These are phyloP conservation scores for Cyphomyrus discorhynchus DNA, from an alignment of 2,113 vertebrate species.

Conservation along the genomic window DNA sequence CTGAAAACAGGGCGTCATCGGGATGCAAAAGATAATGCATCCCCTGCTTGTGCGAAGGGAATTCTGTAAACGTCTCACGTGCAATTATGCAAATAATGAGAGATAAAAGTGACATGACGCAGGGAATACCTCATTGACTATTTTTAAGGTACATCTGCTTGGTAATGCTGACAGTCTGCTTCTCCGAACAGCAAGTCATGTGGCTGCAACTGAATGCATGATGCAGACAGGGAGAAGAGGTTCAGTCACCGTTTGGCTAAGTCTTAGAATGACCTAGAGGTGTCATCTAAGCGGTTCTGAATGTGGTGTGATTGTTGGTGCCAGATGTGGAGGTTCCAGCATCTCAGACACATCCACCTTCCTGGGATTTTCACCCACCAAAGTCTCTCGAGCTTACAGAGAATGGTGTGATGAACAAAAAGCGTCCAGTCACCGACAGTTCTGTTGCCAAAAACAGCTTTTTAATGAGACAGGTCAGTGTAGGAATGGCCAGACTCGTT, in stretches of 20 bases:
- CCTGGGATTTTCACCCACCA: background rate
- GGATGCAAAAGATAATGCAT: background rate
- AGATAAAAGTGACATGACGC: background rate
- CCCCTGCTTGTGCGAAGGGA: background rate
- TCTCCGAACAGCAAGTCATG: background rate
- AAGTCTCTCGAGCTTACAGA: background rate
- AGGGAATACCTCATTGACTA: background rate
- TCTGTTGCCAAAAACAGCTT: background rate
- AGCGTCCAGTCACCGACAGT: background rate
- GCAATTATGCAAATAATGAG: background rate
- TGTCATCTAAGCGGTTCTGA: background rate
- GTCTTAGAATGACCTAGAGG: background rate
- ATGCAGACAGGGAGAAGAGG: background rate
- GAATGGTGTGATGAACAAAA: background rate
- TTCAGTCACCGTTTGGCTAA: background rate
- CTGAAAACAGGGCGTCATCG: background rate
- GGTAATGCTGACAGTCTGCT: background rate
- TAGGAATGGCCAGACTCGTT: background rate
- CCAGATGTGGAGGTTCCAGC: background rate
- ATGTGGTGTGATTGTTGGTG: background rate
- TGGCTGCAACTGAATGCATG: background rate
- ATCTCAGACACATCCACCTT: background rate
- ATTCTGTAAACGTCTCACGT: background rate
- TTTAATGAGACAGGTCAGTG: background rate
- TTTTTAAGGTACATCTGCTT: background rate